Evolutionary conservation across 2,888 invertebrate genomes (phyloP).

Genomic region (Melanotus villosus): DNA sequence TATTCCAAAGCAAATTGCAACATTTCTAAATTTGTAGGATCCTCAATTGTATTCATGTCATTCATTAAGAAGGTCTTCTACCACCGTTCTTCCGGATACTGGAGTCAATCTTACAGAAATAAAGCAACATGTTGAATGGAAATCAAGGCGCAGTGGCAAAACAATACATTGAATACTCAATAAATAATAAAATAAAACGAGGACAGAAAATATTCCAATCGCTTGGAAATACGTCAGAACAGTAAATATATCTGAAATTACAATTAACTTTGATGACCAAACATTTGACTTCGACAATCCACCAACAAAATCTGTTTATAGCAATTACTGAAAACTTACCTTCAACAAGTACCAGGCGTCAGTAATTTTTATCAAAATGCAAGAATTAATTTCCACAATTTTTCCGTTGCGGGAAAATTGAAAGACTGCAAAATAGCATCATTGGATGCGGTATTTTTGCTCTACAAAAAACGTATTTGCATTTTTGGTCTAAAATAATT

Average conservation of each 20-base stretch:
- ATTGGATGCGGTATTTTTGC: no score
- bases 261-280: not conserved
- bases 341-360: no score
- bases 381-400: no score
- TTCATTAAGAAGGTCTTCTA: constrained; percentile 4
- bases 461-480: no score
- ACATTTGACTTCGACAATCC: no score
- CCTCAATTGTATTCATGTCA: not conserved
- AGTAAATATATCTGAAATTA: not conserved
- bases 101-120: constrained; percentile 6
- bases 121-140: not conserved
- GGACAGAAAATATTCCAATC: no score
- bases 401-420: no score
- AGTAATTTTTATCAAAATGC: no score
- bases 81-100: constrained; percentile 7
- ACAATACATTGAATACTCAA: not conserved
- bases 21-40: no score
- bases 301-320: not conserved
- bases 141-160: not conserved
- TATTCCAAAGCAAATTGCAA: no score
- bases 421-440: no score
- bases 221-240: not conserved
- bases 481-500: no score
- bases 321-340: not conserved
- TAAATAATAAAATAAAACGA: not conserved